Conservation (phyloP, 2,113 vertebrate species). For the Caloenas nicobarica region DNA sequence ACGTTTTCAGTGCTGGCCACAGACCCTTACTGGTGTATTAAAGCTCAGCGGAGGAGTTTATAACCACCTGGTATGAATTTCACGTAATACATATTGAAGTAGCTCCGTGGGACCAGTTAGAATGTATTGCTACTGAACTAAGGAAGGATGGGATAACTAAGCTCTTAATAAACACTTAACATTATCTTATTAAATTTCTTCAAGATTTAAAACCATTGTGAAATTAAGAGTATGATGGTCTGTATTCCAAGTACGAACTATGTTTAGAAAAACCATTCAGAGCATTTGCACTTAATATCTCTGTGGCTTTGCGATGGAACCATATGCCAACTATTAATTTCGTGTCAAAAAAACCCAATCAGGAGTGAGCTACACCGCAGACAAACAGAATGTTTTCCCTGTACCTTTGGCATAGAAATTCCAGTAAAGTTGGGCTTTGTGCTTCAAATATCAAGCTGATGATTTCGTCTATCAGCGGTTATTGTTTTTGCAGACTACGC, state of each 20-base stretch:
- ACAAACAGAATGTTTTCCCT: not conserved
- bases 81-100: not conserved
- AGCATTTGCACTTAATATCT: not conserved
- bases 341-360: not conserved
- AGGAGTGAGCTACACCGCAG: not conserved
- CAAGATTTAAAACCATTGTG: not conserved
- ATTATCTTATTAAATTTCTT: not conserved
- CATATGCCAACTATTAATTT: not conserved
- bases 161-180: not conserved
- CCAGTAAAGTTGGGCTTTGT: not conserved
- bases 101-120: not conserved
- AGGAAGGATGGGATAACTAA: not conserved
- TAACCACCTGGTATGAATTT: not conserved
- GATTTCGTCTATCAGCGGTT: not conserved
- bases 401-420: not conserved
- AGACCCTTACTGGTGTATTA: not conserved
- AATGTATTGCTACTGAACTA: not conserved
- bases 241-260: not conserved
- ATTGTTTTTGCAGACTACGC: conserved; percentile 25
- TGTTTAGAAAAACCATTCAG: not conserved
- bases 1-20: accelerated
- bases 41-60: not conserved
- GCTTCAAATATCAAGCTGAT: conserved; percentile 30
- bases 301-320: not conserved
- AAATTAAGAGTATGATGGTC: not conserved